Base-by-base conservation (phyloP, 1,140 invertebrate genomes). In the Galleria mellonella region DNA sequence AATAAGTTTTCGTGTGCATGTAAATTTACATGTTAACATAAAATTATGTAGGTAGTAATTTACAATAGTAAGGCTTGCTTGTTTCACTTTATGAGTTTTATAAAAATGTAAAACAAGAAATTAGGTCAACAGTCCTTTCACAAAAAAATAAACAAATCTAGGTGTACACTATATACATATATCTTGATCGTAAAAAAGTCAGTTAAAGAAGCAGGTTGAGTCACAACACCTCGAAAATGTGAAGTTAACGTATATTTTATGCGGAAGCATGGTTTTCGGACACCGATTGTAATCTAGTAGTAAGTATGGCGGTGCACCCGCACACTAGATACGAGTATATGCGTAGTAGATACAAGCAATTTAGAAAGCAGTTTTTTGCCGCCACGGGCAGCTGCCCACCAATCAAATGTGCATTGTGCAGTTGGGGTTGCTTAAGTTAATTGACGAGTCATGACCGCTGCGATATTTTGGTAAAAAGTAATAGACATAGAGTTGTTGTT, bases 321-420 rank as follows among this genome's bases (percentile, higher is more conserved):
- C 51, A 56, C 48, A 52, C 55, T 56, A 62, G 64, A 64, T 63
- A n/a, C n/a, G n/a, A n/a, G n/a, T n/a, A 60, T 49, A 53, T 52
- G 51, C 46, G 67, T 64, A 63, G 62, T 64, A 71, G 17, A 61
- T 50, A 69, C 66, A 56, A 65, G 67, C 73, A 65, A 75, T 77
- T 76, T 77, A 72, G 72, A 74, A 78, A 73, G 72, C 66, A 67
- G 64, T 66, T 71, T 77, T 83, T 83, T 62, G 72, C 68, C 54
- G 62, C 60, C 40, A 73, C 66, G 60, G 62, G 38, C 78, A 83
- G 73, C 74, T 78, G 75, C 50, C 67, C 67, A 77, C 72, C 72
- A 71, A 78, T 79, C 72, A 67, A 68, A 74, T 65, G 63, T 67
- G 66, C 78, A 76, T 71, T 65, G 62, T 62, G 62, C 68, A 61